Evolutionary conservation across 2,113 vertebrate species (phyloP), one percentile per base, ranked within the genome.

Genomic region (Anarhynchus alexandrinus): DNA sequence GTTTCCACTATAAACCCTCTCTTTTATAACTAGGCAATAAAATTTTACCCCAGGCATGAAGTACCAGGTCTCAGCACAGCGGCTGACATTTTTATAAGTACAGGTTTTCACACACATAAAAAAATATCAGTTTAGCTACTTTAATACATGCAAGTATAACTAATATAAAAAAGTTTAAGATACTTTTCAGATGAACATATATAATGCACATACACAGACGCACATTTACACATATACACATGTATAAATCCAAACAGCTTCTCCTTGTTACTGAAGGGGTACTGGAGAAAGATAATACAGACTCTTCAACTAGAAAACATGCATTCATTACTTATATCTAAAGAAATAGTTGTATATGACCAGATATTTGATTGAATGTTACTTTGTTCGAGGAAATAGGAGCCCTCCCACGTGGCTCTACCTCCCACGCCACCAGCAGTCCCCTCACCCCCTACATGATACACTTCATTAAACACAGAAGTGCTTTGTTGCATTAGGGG

Each of bases 1-100:
- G 66, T 97, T 97, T 98, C 96, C 97, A 98, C 95, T 96, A 66
- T 97, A 96, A 97, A 97, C 51, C 49, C n/a, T 96, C 69, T 87
- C 86, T 97, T 96, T 97, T 97, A 97, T 94, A 95, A 95, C 91
- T 64, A 88, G 36, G 81, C 90, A 94, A 85, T 97, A 97, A 98
- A 97, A 92, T 78, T 88, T 91, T 96, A 96, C 95, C 95, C 57
- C 62, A 30, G 97, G 94, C 95, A 88, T 84, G 94, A 97, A 93
- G 96, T 94, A 92, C 93, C 94, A 95, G 72, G 96, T 94, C 93
- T 97, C 49, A 86, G 83, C 80, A 79, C 74, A 52, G 82, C 82
- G 5, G 71, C 55, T 96, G 96, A 96, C 87, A 11, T 97, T 97
- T 97, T 97, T 95, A 98, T 93, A 74, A 87, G 57, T 69, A 92